Evolutionary conservation across 2,888 invertebrate species (phyloP), one percentile per base, ranked within the genome.

Genomic region (Drosophila subquinaria): DNA sequence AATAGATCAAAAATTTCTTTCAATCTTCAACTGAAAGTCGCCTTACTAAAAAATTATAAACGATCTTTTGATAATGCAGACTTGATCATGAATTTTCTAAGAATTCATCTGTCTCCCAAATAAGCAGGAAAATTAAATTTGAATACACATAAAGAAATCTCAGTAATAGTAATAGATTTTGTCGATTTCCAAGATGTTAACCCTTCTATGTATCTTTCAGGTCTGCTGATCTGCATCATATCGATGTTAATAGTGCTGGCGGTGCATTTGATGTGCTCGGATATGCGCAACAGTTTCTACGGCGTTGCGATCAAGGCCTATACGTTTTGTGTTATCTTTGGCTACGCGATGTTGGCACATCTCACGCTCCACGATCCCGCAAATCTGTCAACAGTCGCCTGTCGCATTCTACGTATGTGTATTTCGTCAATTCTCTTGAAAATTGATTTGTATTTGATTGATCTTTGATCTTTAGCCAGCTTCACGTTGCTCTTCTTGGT

Each of bases 231-330:
- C 40, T 81, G 90, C 38, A 90, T 91, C 13, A 88, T 91, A 62
- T 91, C 91, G n/a, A 90, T 91, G 87, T 60, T 81, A 20, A 84
- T 91, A 17, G 89, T 90, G 10, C 70, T 91, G 6, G 69, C 90
- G 57, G 76, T 90, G 4, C 90, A 91, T 55, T 57, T 90, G 38
- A 36, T 88, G 55, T 91, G 90, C 76, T 88, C 86, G n/a, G 84
- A 88, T 60, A 75, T 91, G 78, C 84, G 92, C 43, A 91, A 91
- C 52, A 90, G 90, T 3, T 91, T 91, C 72, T 91, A 91, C 42
- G 91, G 91, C 33, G 85, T 90, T 4, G 92, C 92, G 17, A 82
- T 91, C 61, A 90, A 90, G 62, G 79, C 90, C 3, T 91, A 91
- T 30, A 63, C 85, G 11, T 69, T 89, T 8, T 90, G 90, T 63